phyloP scores from a whole-genome alignment of 2,797 vertebrate genomes.

The Diceros bicornis region DNA sequence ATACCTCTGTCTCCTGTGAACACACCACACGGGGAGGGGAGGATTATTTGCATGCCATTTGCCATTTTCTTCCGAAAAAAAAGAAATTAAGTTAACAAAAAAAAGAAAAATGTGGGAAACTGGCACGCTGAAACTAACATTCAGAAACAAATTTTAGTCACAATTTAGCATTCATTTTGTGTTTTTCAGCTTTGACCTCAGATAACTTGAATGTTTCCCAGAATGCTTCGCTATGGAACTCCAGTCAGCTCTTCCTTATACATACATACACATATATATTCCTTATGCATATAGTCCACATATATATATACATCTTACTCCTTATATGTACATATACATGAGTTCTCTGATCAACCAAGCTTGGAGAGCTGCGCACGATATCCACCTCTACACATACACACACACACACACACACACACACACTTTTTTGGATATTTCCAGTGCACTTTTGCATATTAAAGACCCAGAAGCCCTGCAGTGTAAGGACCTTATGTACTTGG shows the following conservation, averaged over 20 bases:
- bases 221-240: slow-evolving; percentile 38
- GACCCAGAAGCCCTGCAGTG: neutral
- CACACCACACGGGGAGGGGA: neutral
- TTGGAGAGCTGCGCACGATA: neutral
- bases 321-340: neutral
- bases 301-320: no score
- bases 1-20: neutral
- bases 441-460: neutral
- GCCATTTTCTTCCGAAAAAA: slow-evolving; percentile 72
- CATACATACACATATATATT: neutral
- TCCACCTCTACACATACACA: neutral
- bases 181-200: slow-evolving; percentile 75
- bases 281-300: neutral
- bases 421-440: neutral
- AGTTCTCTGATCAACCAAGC: neutral
- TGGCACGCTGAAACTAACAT: slow-evolving; percentile 64
- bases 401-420: neutral
- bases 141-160: slow-evolving; percentile 69
- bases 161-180: slow-evolving; percentile 23
- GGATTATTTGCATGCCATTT: slow-evolving; percentile 58
- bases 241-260: neutral
- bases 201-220: slow-evolving; percentile 52
- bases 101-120: slow-evolving; percentile 70
- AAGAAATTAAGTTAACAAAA: slow-evolving; percentile 75
- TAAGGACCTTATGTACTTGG: neutral